A percentile compares a stretch with the other conserved stretches of the same genome.
phyloP scores from a whole-genome alignment of 2,797 vertebrate species.

The Acomys russatus region DNA sequence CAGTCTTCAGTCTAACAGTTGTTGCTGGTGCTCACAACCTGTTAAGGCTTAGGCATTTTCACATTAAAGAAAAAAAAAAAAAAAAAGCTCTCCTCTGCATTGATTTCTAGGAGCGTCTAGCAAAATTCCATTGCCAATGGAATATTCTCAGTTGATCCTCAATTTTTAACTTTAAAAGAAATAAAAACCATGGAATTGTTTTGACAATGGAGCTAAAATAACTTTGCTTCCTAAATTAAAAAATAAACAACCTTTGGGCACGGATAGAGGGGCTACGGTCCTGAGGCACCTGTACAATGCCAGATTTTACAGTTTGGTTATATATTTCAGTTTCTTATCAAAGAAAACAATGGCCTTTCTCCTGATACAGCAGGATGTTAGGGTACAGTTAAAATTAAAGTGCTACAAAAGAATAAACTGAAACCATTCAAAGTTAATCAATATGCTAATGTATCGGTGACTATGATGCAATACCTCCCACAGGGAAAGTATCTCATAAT shows the following conservation, averaged over 20 bases:
- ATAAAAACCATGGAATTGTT: constrained; percentile 69
- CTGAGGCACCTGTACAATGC: neutral
- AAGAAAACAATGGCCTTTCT: neutral
- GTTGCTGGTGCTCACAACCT: constrained; percentile 89
- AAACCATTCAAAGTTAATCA: constrained; percentile 48
- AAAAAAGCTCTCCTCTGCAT: constrained; percentile 80
- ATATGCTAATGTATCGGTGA: constrained; percentile 6
- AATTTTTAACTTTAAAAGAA: constrained; percentile 74
- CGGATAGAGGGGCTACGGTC: neutral
- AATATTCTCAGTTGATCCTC: constrained; percentile 77
- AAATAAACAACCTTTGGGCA: constrained; percentile 49
- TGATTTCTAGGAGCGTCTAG: constrained; percentile 83
- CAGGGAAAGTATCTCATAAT: neutral
- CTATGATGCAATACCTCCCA: neutral
- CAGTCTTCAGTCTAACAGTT: constrained; percentile 86
- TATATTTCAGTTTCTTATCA: constrained; percentile 41
- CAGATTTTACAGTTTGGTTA: neutral
- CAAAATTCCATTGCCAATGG: constrained; percentile 79
- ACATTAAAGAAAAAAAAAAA: constrained; percentile 56
- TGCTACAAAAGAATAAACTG: neutral
- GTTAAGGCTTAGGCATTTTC: constrained; percentile 87
- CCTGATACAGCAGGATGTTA: neutral
- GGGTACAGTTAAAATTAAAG: neutral
- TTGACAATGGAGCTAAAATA: constrained; percentile 66
- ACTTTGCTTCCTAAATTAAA: constrained; percentile 54